Evolutionary conservation across 2,797 vertebrate genomes (phyloP).

Genomic region (Darevskia nairensis): DNA sequence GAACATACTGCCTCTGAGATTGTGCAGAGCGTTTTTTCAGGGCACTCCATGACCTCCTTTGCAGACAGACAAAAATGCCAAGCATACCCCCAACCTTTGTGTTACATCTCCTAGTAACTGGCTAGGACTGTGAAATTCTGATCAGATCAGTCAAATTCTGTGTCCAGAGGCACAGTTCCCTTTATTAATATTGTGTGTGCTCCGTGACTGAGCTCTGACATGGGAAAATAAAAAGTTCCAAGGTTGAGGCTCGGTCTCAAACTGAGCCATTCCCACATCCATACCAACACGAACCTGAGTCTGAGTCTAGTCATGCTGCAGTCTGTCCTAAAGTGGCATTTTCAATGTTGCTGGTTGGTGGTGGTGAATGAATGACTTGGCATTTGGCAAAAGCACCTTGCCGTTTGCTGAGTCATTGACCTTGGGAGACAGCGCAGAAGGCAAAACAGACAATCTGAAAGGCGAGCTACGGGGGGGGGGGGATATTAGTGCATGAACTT

Average conservation of each 20-base stretch:
- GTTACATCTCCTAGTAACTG: background rate
- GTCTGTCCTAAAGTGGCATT: background rate
- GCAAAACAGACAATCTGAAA: background rate
- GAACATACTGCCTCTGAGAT: background rate
- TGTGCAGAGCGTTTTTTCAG: background rate
- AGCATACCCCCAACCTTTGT: too few species aligned
- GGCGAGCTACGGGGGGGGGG: too few species aligned
- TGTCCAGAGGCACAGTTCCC: background rate
- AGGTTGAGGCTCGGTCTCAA: background rate
- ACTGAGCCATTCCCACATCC: background rate
- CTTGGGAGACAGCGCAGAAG: background rate
- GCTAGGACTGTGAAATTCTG: background rate
- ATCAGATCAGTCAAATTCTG: background rate
- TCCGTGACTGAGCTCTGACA: background rate
- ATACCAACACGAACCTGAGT: background rate
- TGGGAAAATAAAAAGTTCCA: background rate
- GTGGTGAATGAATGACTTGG: background rate
- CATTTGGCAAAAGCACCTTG: constrained; percentile 13
- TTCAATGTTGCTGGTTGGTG: background rate
- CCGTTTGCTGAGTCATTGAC: constrained; percentile 20
- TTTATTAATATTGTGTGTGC: background rate
- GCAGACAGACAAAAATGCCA: background rate
- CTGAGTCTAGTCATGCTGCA: background rate
- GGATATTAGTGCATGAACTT: background rate
- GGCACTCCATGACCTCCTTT: too few species aligned